Evolutionary conservation across 2,113 vertebrate species (phyloP).

Genomic region (Salminus brasiliensis): DNA sequence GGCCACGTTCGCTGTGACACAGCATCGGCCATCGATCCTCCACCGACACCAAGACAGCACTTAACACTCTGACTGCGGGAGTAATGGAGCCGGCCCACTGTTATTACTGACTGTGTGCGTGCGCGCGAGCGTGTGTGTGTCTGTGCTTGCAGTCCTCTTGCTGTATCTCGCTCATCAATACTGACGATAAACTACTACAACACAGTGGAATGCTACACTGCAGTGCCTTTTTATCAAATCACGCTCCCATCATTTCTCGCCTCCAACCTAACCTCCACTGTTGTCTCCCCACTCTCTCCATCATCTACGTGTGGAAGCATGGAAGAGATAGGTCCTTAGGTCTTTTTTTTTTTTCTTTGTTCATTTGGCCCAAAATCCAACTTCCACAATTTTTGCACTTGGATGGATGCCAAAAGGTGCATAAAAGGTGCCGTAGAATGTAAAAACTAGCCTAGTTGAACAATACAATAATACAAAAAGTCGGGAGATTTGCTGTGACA

Average conservation of each 20-base stretch:
- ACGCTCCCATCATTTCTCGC: neutral
- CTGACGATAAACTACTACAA: conserved; percentile 15
- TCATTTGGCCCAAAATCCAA: too few species aligned
- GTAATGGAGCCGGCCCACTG: conserved; percentile 75
- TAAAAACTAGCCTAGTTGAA: too few species aligned
- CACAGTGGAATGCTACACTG: neutral
- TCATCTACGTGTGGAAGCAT: neutral
- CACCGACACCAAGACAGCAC: conserved; percentile 79
- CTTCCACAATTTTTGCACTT: too few species aligned
- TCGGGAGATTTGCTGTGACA: too few species aligned
- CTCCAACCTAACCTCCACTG: neutral
- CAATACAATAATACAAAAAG: too few species aligned
- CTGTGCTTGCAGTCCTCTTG: neutral
- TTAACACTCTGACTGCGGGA: conserved; percentile 79
- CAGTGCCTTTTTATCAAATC: conserved; percentile 7
- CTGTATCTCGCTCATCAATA: conserved; percentile 17
- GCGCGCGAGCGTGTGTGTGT: neutral
- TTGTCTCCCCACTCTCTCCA: neutral
- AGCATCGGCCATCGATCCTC: conserved; percentile 73
- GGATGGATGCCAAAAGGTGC: too few species aligned
- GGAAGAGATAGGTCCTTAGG: neutral
- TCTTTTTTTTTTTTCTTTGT: too few species aligned
- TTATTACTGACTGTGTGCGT: conserved; percentile 48
- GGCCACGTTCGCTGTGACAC: conserved; percentile 59
- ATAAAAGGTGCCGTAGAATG: too few species aligned